Percentiles rank a stretch among this genome's conserved stretches.
phyloP scores from a whole-genome alignment of 2,797 vertebrate species.

The Typhlichthys eigenmanni region DNA sequence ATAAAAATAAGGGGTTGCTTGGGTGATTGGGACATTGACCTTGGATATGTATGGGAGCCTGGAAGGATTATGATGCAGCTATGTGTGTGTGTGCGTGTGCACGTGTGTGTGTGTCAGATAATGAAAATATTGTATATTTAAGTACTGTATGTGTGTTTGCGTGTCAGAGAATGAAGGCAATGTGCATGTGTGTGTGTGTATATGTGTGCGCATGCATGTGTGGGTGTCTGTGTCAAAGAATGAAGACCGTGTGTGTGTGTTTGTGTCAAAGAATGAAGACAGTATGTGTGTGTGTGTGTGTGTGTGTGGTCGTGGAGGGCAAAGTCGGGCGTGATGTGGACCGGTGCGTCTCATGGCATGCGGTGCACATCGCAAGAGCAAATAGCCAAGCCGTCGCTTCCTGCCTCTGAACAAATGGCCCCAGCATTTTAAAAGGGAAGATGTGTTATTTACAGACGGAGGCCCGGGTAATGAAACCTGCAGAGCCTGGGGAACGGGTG shows the following conservation, averaged over 20 bases:
- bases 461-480: conserved; percentile 74
- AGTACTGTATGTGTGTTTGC: background rate
- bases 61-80: background rate
- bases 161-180: background rate
- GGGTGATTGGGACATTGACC: background rate
- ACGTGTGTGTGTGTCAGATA: background rate
- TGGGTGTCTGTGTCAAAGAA: background rate
- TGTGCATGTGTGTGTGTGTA: conserved; percentile 1
- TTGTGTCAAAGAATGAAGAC: background rate
- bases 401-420: conserved; percentile 74
- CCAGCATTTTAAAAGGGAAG: conserved; percentile 66
- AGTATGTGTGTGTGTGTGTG: background rate
- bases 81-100: background rate
- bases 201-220: background rate
- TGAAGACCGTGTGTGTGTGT: background rate
- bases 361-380: conserved; percentile 57
- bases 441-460: conserved; percentile 79
- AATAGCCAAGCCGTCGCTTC: conserved; percentile 53
- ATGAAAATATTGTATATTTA: background rate
- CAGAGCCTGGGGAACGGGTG: conserved; percentile 56
- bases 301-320: background rate
- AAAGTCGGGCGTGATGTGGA: background rate
- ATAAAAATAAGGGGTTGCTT: background rate
- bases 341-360: conserved; percentile 15
- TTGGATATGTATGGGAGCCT: background rate